Base-by-base conservation (phyloP, 2,888 invertebrate genomes). In the Prenolepis imparis region DNA sequence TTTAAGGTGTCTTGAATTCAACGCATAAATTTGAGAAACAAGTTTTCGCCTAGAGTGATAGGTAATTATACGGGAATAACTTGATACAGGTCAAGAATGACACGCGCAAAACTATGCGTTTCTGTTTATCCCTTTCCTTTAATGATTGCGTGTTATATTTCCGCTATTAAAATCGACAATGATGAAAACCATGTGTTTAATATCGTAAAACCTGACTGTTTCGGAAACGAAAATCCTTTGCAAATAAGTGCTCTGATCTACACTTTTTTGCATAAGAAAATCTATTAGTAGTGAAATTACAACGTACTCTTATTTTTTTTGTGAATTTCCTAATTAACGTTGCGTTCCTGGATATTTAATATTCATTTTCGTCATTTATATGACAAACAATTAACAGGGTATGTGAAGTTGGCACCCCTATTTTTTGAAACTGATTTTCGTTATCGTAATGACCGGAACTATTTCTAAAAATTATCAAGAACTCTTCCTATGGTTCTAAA, bases 211-310 rank as follows among this genome's bases (percentile, higher is more conserved):
- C 36, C 21, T 21, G 21, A 55, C 15, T 41, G 21, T 12, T 52
- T 21, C 18, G 78, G 44, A 44, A 70, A 57, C 18, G n/a, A n/a
- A 57, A 32, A 57, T 72, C 2, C 32, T 11, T 28, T 28, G 28
- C 28, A 28, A 28, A 3, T 3, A 28, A 28, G 39, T 12, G 44
- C 44, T 72, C 59, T 59, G 44, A 73, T 80, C 44, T 44, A 44
- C n/a, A n/a, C 44, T 12, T 32, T 28, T 52, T 11, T 44, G 18
- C 59, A 44, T 18, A 59, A 44, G 44, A 39, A 32, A 80, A 80
- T 80, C 59, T 59, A 74, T 74, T 80, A 44, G 59, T 24, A 12
- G 36, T 74, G 44, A 32, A 78, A 72, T 44, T 73, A 44, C 73
- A 44, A 21, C 21, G 44, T 32, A 41, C 70, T 32, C 24, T 41